A percentile compares a stretch with the other conserved stretches of the same genome.
Conservation (phyloP, 2,888 invertebrate genomes). For the Hecatera dysodea region DNA sequence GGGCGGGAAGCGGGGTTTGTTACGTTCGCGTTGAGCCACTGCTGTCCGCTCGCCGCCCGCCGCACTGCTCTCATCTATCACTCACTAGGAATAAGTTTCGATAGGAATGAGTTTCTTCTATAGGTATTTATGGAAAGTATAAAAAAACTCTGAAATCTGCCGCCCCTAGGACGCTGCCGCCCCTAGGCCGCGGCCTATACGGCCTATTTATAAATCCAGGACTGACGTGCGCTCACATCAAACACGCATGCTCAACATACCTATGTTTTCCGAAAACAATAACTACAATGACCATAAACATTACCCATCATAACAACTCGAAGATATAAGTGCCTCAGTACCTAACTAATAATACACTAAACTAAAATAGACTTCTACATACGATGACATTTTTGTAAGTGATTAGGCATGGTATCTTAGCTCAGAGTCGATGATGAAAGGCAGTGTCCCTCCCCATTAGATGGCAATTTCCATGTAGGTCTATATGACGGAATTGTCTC, state of each 20-base stretch:
- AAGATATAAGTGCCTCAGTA: neutral
- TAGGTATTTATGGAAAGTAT: no score
- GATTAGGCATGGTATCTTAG: no score
- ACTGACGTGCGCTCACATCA: constrained; percentile 24
- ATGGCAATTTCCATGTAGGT: neutral
- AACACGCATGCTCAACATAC: constrained; percentile 39
- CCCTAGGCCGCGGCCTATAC: no score
- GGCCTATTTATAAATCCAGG: no score
- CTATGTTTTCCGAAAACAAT: constrained; percentile 34
- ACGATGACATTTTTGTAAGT: neutral
- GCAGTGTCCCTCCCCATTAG: neutral
- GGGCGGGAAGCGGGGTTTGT: no score
- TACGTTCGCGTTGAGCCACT: no score
- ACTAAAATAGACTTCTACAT: neutral
- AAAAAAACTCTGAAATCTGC: no score
- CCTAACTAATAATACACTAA: neutral
- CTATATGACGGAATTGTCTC: neutral
- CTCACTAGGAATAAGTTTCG: no score
- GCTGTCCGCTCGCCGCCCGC: no score
- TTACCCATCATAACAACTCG: constrained; percentile 6
- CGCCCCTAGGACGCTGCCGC: no score
- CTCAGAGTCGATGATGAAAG: neutral
- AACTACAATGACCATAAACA: constrained; percentile 3
- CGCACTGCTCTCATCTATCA: no score
- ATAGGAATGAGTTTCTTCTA: no score